Evolutionary conservation across 2,113 vertebrate species (phyloP).

Genomic region (Calonectris borealis): DNA sequence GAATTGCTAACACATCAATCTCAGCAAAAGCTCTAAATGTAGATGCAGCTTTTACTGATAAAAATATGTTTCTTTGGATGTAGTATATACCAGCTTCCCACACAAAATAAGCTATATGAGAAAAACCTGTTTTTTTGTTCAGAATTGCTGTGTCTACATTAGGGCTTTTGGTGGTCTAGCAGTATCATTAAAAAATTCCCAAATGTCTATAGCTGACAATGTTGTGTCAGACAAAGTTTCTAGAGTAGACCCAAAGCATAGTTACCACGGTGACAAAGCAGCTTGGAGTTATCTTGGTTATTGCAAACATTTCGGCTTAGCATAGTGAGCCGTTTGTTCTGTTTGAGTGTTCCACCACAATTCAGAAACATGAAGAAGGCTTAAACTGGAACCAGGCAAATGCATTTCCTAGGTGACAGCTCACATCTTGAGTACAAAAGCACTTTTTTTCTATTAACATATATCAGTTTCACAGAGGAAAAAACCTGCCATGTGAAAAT

Average conservation of each 20-base stretch:
- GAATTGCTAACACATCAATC: background rate
- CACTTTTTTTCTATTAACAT: background rate
- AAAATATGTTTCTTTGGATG: background rate
- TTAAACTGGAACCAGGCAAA: background rate
- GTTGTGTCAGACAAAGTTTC: background rate
- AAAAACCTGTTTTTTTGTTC: background rate
- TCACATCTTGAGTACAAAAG: background rate
- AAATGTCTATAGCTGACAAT: background rate
- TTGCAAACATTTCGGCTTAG: fast-evolving
- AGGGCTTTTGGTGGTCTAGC: background rate
- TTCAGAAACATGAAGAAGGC: background rate
- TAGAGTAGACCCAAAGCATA: background rate
- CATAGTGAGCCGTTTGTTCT: background rate
- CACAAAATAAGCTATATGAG: background rate
- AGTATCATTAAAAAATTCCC: background rate
- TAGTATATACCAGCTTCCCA: background rate
- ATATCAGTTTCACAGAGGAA: background rate
- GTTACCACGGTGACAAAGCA: background rate
- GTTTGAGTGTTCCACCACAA: background rate
- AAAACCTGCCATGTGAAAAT: background rate
- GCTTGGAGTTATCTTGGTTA: background rate
- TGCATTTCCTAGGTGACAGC: background rate
- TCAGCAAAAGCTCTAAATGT: background rate
- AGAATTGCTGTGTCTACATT: background rate
- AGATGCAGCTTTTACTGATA: background rate